Conservation (phyloP, 2,888 invertebrate species). For the Stenurella melanura region DNA sequence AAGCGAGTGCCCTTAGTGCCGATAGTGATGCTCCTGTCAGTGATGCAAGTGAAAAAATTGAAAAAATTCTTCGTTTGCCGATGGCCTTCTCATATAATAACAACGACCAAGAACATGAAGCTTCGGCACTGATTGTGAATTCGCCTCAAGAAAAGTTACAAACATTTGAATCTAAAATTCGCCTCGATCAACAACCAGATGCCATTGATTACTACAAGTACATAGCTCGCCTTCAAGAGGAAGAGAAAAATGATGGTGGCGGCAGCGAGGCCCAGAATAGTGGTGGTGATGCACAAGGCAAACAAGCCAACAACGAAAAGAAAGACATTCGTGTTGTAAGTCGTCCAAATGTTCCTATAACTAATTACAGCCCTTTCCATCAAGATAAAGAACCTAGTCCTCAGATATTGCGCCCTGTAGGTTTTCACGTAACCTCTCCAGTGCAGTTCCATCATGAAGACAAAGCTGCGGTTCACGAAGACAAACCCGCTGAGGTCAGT, state of each 20-base stretch:
- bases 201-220: slow-evolving; percentile 58
- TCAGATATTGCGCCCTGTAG: neutral
- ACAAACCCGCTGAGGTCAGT: neutral
- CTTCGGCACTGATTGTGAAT: slow-evolving; percentile 20
- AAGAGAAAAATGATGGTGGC: slow-evolving; percentile 33
- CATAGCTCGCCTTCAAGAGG: slow-evolving; percentile 39
- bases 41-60: slow-evolving; percentile 65
- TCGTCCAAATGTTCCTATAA: slow-evolving; percentile 40
- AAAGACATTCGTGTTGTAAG: slow-evolving; percentile 36
- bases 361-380: neutral
- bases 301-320: slow-evolving; percentile 34
- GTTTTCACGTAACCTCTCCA: neutral
- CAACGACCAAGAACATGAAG: slow-evolving; percentile 42
- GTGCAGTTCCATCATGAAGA: neutral
- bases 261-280: slow-evolving; percentile 31
- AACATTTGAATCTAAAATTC: slow-evolving; percentile 39
- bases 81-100: slow-evolving; percentile 65
- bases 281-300: slow-evolving; percentile 36
- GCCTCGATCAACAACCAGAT: slow-evolving; percentile 52
- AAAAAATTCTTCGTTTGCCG: slow-evolving; percentile 66
- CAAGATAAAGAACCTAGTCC: neutral
- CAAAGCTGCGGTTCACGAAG: neutral
- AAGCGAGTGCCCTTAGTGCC: slow-evolving; percentile 44
- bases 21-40: slow-evolving; percentile 49
- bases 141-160: slow-evolving; percentile 31